phyloP scores from a whole-genome alignment of 2,888 invertebrate species.

The Tethea ocularis region DNA sequence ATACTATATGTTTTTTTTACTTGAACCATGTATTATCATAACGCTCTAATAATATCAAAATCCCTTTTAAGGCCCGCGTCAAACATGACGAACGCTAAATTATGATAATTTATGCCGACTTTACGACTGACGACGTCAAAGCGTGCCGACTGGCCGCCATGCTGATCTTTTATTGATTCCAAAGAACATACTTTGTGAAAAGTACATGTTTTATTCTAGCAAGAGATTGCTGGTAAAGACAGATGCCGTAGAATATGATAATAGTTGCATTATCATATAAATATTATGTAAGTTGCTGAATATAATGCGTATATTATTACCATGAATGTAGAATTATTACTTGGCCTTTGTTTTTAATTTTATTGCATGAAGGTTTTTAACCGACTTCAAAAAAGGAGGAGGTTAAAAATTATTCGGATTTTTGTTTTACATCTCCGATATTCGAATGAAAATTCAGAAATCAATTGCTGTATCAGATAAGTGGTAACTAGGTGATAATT shows the following conservation, averaged over 20 bases:
- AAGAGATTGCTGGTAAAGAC: background rate
- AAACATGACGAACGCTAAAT: slow-evolving; percentile 13
- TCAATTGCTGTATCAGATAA: too few relatives aligned
- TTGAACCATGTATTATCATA: background rate
- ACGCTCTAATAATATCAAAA: slow-evolving; percentile 4
- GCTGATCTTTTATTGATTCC: background rate
- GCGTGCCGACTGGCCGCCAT: slow-evolving; percentile 5
- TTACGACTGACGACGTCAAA: slow-evolving; percentile 11
- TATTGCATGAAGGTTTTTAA: too few relatives aligned
- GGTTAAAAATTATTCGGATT: too few relatives aligned
- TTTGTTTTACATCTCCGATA: too few relatives aligned
- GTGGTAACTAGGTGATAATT: too few relatives aligned
- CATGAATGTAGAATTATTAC: too few relatives aligned
- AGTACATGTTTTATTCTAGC: slow-evolving; percentile 1
- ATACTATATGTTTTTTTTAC: background rate
- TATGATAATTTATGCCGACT: slow-evolving; percentile 23
- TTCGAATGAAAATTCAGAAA: too few relatives aligned
- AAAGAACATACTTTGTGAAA: background rate
- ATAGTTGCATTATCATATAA: too few relatives aligned
- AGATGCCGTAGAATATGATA: background rate
- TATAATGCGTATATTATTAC: too few relatives aligned
- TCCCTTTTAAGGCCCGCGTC: slow-evolving; percentile 9
- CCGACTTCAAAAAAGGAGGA: too few relatives aligned
- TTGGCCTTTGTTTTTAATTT: too few relatives aligned
- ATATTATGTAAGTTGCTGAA: too few relatives aligned